Base-by-base conservation (phyloP, 1,140 invertebrate species). In the Apocrypta bakeri region DNA sequence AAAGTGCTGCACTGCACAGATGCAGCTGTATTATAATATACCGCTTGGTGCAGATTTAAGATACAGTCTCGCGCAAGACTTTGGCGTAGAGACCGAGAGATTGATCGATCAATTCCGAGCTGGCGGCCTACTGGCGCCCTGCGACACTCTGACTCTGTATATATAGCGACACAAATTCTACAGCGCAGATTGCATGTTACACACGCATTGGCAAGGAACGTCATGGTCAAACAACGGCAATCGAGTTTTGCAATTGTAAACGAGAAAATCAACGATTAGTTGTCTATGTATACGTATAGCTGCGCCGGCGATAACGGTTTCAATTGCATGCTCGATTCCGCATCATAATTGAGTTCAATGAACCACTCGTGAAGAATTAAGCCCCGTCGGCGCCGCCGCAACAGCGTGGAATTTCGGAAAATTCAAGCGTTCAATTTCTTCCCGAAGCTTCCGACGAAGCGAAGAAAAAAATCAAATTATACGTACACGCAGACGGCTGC, bases 61-160 rank as follows among this genome's bases (percentile, higher is more conserved):
- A 82, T 82, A 56, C 7, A 75, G 37, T 33, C 33, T 9, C 14
- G 21, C n/a, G 63, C 17, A 24, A n/a, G 48, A 77, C 17, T 68
- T 77, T 77, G 63, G 63, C 25, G 29, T 9, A 29, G 27, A 74
- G 29, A 61, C 21, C 2, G 25, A 61, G 56, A 64, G 81, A 77
- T 78, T 82, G 81, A 82, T 82, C 75, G 24, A 78, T 82, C 81
- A 78, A 73, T 78, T 63, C 31, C 21, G 25, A 21, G 33, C 33
- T 11, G 68, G 81, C 64, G 81, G 74, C 68, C 48, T 25, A 64
- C 74, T 42, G 81, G 74, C 75, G 74, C 68, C 48, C 81, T 48
- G 75, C 42, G 48, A 74, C 48, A 78, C 66, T 42, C 29, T 12
- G 21, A 25, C 31, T 37, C 33, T 37, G 33, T 37, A 2, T 66